Evolutionary conservation across 2,888 invertebrate species (phyloP), one percentile per base, ranked within the genome.

Genomic region (Drosophila putrida): DNA sequence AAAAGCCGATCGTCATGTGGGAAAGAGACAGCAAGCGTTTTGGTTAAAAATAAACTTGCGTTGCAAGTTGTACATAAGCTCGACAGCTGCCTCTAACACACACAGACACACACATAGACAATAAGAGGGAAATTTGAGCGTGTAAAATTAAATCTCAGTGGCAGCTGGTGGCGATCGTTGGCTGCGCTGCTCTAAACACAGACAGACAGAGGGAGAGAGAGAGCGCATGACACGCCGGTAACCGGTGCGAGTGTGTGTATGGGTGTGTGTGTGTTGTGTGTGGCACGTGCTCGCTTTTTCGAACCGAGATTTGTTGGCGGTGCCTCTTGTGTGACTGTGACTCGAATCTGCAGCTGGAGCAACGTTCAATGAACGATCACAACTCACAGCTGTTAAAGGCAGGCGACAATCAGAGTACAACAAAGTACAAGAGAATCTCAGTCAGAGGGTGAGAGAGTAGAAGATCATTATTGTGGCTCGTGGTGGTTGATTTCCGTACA

Each of bases 201-300:
- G 63, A 28, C 25, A 11, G 25, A 31, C n/a, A n/a, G 31, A 49
- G 54, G 8, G 53, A 38, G 44, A 41, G 64, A 20, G 61, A 28
- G 62, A 49, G 79, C 47, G 75, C 43, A 63, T 51, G 47, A 58
- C 44, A 41, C 54, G 75, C 75, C 75, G 75, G 75, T 28, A 75
- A 78, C 43, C 55, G 69, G n/a, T 70, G 33, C 49, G 13, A 54
- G 36, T 58, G 67, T 63, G 54, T 59, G 25, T 54, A 33, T 51
- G 39, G 49, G 47, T 44, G 46, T 53, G 43, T 13, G 38, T 39
- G 47, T 51, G 53, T 43, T 54, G 49, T 78, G 71, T 71, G 59
- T 86, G 89, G 89, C 89, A 89, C 83, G 83, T 84, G 83, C 83
- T 84, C 69, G 85, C 79, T 84, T 87, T 82, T 84, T 84, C n/a